A percentile compares a stretch with the other conserved stretches of the same genome.
Conservation (phyloP, 2,888 invertebrate species). For the Ophion slaviceki region DNA sequence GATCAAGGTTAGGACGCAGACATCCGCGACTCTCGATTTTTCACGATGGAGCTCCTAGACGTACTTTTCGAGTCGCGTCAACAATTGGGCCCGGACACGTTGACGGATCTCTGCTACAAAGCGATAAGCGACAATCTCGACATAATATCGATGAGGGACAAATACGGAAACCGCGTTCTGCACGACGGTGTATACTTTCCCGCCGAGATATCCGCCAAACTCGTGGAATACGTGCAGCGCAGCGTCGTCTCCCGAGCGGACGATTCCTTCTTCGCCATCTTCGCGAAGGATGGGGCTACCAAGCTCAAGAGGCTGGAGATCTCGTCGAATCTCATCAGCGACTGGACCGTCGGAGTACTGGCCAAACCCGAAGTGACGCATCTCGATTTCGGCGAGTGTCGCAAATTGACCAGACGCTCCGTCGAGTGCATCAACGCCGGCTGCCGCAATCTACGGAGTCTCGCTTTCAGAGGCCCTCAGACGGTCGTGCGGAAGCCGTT, state of each 20-base stretch:
- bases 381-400: constrained; percentile 91
- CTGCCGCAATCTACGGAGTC: constrained; percentile 88
- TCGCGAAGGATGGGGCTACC: constrained; percentile 88
- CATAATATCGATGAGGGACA: constrained; percentile 84
- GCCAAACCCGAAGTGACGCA: constrained; percentile 90
- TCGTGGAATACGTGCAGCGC: constrained; percentile 86
- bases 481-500: constrained; percentile 84
- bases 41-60: constrained; percentile 77
- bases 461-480: constrained; percentile 89
- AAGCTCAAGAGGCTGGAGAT: constrained; percentile 89
- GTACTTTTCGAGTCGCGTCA: constrained; percentile 76
- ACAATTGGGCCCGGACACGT: constrained; percentile 85
- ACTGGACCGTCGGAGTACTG: constrained; percentile 88
- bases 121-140: constrained; percentile 87
- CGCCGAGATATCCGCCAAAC: constrained; percentile 89
- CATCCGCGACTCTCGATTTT: background rate
- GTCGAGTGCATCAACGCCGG: constrained; percentile 89
- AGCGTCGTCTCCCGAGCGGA: constrained; percentile 85
- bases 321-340: constrained; percentile 89
- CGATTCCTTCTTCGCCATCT: constrained; percentile 89
- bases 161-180: constrained; percentile 81
- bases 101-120: constrained; percentile 87
- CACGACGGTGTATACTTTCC: constrained; percentile 88
- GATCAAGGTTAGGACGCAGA: background rate
- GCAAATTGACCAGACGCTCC: constrained; percentile 87